phyloP scores from a whole-genome alignment of 2,888 invertebrate genomes.

The Tiphia femorata region DNA sequence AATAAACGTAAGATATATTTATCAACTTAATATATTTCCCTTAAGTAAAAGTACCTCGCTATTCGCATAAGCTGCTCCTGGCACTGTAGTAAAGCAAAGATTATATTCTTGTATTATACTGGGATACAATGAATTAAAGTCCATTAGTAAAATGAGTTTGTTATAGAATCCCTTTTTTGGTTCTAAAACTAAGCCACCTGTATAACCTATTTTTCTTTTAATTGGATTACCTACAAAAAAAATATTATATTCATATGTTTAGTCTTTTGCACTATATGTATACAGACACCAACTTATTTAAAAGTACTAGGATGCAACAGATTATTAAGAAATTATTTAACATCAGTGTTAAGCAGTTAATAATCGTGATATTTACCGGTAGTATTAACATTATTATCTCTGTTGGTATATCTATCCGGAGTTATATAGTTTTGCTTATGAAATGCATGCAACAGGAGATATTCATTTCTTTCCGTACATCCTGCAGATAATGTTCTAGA shows the following conservation, averaged over 20 bases:
- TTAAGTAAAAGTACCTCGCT: slow-evolving; percentile 38
- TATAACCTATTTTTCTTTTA: slow-evolving; percentile 88
- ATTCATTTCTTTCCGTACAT: slow-evolving; percentile 97
- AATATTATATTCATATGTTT: slow-evolving; percentile 5
- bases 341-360: background rate
- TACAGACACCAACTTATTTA: background rate
- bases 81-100: slow-evolving; percentile 96
- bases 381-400: slow-evolving; percentile 50
- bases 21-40: background rate
- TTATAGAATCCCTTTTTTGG: slow-evolving; percentile 99
- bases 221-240: slow-evolving; percentile 24
- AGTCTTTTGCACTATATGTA: slow-evolving; percentile 2
- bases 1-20: slow-evolving; percentile 2
- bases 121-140: slow-evolving; percentile 99
- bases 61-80: slow-evolving; percentile 61
- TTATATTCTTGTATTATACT: slow-evolving; percentile 99
- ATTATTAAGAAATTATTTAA: background rate
- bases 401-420: slow-evolving; percentile 81
- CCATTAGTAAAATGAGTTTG: slow-evolving; percentile 93
- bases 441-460: slow-evolving; percentile 94
- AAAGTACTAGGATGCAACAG: too few species aligned
- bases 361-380: slow-evolving; percentile 11
- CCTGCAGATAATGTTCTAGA: slow-evolving; percentile 94
- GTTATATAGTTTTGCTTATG: slow-evolving; percentile 91
- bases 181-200: slow-evolving; percentile 94